Conservation (phyloP, 2,888 invertebrate species). For the Drosophila kokeensis region DNA sequence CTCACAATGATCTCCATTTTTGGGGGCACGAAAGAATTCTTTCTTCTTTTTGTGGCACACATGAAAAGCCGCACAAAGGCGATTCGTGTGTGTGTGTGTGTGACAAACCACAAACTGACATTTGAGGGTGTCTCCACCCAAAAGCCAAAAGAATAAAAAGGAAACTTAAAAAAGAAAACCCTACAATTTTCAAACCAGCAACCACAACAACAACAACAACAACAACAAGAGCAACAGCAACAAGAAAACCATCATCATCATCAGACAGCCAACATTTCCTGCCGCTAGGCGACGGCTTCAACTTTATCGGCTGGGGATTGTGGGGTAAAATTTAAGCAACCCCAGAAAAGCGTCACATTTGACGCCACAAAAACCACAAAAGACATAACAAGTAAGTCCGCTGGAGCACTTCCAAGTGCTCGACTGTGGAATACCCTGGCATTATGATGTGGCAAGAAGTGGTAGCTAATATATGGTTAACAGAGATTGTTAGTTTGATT, state of each 20-base stretch:
- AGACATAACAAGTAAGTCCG: slow-evolving; percentile 29
- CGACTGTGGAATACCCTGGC: slow-evolving; percentile 13
- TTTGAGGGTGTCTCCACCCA: slow-evolving; percentile 15
- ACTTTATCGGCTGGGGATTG: slow-evolving; percentile 13
- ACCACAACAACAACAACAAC: slow-evolving; percentile 33
- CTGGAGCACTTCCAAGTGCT: not conserved
- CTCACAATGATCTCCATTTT: slow-evolving; percentile 2
- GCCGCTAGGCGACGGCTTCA: slow-evolving; percentile 38
- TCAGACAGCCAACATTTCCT: slow-evolving; percentile 64
- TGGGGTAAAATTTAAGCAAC: slow-evolving; percentile 19
- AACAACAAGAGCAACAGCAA: slow-evolving; percentile 36
- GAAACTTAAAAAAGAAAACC: slow-evolving; percentile 24
- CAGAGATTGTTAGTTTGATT: not conserved
- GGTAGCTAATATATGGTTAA: not conserved
- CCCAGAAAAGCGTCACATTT: slow-evolving; percentile 59
- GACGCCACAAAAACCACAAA: slow-evolving; percentile 59
- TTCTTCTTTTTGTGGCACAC: not conserved
- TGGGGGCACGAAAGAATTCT: not conserved
- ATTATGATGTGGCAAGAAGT: not conserved
- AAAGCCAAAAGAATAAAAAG: slow-evolving; percentile 10
- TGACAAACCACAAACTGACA: slow-evolving; percentile 58
- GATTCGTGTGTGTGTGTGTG: slow-evolving; percentile 40
- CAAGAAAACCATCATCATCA: slow-evolving; percentile 47
- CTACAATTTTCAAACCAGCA: slow-evolving; percentile 36
- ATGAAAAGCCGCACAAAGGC: slow-evolving; percentile 45